Conservation (phyloP, 1,140 invertebrate genomes). For the Olivierus martensii region DNA sequence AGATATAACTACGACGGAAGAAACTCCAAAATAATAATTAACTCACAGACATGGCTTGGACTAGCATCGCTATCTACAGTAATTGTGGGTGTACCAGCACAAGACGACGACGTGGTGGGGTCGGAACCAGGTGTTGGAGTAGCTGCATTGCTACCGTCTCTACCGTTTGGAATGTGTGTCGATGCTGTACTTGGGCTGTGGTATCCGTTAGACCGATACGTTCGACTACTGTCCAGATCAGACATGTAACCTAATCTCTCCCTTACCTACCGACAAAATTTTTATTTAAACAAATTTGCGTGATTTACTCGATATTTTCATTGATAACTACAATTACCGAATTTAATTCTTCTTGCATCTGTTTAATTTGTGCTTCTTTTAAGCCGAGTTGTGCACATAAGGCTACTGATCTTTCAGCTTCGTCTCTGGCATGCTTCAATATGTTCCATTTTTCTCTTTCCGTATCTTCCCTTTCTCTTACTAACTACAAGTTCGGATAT, state of each 20-base stretch:
- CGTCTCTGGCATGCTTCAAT: constrained; percentile 69
- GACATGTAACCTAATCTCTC: not conserved
- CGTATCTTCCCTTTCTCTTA: constrained; percentile 60
- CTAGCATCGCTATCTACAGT: not conserved
- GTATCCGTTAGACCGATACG: constrained; percentile 6
- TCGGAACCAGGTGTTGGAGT: constrained; percentile 11
- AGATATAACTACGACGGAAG: no score
- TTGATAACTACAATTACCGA: constrained; percentile 39
- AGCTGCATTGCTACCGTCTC: constrained; percentile 3
- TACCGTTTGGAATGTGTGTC: constrained; percentile 8
- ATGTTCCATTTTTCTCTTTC: constrained; percentile 79
- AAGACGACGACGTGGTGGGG: constrained; percentile 10
- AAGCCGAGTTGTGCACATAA: constrained; percentile 71
- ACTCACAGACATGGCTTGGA: no score
- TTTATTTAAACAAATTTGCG: no score
- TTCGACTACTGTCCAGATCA: not conserved
- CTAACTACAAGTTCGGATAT: constrained; percentile 35
- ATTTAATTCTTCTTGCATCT: constrained; percentile 64
- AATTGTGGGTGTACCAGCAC: constrained; percentile 11
- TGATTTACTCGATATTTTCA: no score
- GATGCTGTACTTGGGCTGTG: constrained; percentile 8
- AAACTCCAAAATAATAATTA: no score
- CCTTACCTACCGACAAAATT: constrained; percentile 1
- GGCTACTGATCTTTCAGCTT: constrained; percentile 69
- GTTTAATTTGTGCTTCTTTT: constrained; percentile 65